These are phyloP conservation scores for Halocynthia aurantium DNA, from an alignment of 23 tunicate genomes.

Conservation along the genomic window DNA sequence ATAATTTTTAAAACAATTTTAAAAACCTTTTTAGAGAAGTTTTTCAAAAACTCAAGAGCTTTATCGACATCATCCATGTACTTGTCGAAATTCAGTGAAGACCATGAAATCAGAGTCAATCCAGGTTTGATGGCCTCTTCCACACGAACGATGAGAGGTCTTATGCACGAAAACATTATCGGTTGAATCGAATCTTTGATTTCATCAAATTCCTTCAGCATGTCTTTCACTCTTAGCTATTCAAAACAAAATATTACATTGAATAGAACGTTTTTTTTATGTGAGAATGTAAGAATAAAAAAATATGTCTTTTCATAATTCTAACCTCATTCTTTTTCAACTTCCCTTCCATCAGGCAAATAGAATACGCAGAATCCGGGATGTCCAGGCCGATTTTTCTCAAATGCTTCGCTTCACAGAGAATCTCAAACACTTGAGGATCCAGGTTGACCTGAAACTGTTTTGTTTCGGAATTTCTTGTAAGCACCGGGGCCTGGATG, in stretches of 20 bases:
- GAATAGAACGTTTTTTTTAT: not conserved
- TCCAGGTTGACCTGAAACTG: constrained; percentile 53
- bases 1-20: no score
- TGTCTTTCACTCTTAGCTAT: constrained; percentile 46
- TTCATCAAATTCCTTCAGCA: constrained; percentile 49
- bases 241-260: not conserved
- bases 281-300: not conserved
- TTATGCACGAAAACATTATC: constrained; percentile 58
- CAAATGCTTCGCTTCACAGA: constrained; percentile 70
- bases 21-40: constrained; percentile 43
- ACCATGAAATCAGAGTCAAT: constrained; percentile 65
- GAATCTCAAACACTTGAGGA: constrained; percentile 57
- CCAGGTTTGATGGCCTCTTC: constrained; percentile 74
- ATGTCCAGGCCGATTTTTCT: constrained; percentile 69
- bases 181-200: constrained; percentile 33
- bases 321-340: constrained; percentile 39
- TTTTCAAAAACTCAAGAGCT: constrained; percentile 39
- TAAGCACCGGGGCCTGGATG: constrained; percentile 55
- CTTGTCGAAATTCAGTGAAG: constrained; percentile 62
- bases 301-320: not conserved
- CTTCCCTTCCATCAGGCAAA: constrained; percentile 55
- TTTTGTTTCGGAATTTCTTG: constrained; percentile 52
- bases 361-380: constrained; percentile 51
- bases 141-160: constrained; percentile 47
- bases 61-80: constrained; percentile 35